Conservation (phyloP, 2,888 invertebrate species). For the Oxycera nigricornis region DNA sequence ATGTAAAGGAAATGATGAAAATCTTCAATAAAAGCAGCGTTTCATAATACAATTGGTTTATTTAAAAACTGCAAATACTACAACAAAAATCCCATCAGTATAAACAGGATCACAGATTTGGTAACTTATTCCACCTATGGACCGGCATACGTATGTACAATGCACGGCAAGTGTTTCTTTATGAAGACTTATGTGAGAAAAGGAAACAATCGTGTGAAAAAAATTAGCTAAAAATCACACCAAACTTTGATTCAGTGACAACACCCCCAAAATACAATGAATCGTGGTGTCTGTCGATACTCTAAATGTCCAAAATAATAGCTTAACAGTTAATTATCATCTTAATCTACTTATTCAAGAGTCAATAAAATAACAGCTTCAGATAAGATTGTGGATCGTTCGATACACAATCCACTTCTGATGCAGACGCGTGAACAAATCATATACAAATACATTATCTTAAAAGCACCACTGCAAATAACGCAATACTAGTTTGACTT, state of each 20-base stretch:
- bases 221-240: too few species aligned
- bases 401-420: not conserved
- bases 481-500: constrained; percentile 16
- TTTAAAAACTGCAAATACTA: constrained; percentile 6
- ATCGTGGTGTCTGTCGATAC: too few species aligned
- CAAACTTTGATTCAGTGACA: too few species aligned
- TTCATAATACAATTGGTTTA: not conserved
- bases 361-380: not conserved
- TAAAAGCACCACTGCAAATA: constrained; percentile 32
- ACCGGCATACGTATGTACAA: constrained; percentile 37
- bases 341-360: not conserved
- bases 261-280: too few species aligned
- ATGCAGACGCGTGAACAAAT: not conserved
- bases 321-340: too few species aligned
- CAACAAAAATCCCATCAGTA: constrained; percentile 26
- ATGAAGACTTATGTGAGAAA: too few species aligned
- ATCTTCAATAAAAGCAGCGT: too few species aligned
- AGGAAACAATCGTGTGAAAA: too few species aligned
- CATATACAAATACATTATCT: too few species aligned
- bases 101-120: constrained; percentile 48
- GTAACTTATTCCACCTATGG: constrained; percentile 49
- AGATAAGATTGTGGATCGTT: not conserved
- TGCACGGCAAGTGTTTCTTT: too few species aligned
- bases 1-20: too few species aligned
- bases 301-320: too few species aligned